Conservation (phyloP, 2,888 invertebrate species). For the Notodonta dromedarius region DNA sequence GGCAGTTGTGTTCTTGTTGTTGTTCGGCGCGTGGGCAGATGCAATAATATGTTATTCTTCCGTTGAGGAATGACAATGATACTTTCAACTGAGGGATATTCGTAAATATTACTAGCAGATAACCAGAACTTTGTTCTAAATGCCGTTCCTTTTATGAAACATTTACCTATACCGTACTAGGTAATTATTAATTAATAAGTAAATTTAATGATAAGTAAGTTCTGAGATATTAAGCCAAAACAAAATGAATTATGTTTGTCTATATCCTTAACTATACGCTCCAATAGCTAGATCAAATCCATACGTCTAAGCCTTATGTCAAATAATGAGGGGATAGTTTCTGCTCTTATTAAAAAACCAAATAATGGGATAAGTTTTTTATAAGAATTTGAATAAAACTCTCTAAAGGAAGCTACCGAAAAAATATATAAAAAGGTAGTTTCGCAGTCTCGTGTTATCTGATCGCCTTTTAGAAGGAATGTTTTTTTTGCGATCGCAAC, state of each 20-base stretch:
- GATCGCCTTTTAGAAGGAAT: conserved; percentile 65
- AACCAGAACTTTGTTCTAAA: too few species aligned
- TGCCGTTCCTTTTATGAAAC: too few species aligned
- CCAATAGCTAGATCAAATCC: too few species aligned
- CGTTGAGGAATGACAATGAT: conserved; percentile 33
- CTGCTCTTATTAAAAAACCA: neutral
- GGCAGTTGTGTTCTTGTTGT: conserved; percentile 69
- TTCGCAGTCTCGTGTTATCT: conserved; percentile 72
- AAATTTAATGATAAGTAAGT: too few species aligned
- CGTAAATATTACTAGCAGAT: too few species aligned
- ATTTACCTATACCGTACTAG: too few species aligned
- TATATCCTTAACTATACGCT: too few species aligned
- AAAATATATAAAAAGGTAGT: conserved; percentile 56
- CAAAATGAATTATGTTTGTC: too few species aligned
- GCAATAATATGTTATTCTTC: conserved; percentile 60
- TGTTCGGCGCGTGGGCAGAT: conserved; percentile 72
- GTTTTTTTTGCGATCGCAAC: conserved; percentile 59
- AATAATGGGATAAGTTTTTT: neutral
- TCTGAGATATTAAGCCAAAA: too few species aligned
- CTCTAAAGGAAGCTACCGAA: conserved; percentile 22
- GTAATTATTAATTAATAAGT: too few species aligned
- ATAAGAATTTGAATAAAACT: neutral
- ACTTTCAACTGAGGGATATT: neutral
- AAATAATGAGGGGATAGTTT: neutral
- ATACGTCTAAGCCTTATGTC: too few species aligned